Evolutionary conservation across 2,888 invertebrate genomes (phyloP), one percentile per base, ranked within the genome.

Genomic region (Sphecodes monilicornis): DNA sequence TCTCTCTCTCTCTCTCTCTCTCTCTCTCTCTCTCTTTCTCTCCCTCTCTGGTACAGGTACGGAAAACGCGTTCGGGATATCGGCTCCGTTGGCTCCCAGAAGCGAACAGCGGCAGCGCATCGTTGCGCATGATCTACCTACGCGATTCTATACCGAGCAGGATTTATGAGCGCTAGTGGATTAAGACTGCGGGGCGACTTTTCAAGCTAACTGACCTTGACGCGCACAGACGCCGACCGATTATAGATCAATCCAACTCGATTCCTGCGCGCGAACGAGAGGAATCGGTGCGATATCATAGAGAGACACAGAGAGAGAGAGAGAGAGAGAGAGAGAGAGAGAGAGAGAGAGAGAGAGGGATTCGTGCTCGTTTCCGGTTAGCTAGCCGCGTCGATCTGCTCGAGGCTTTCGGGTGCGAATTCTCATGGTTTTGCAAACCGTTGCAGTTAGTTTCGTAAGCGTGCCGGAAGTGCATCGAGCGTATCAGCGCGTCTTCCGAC

Each of bases 101-200:
- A 32, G 66, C 64, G 32, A 64, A 26, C 36, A 36, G 22, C 36
- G 66, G 64, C 88, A 79, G 80, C 36, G 66, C 87, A 75, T 87
- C 85, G 79, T 86, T 88, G 75, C 86, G 74, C 86, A 78, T 81
- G 82, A 89, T 89, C 89, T 89, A 88, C 86, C 89, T 89, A 89
- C 88, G 86, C 88, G 54, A 66, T 80, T 82, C 80, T 77, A 78
- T 71, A 84, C 57, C 36, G 60, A 1, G 36, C 39, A 80, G 57
- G 80, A 89, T 89, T 89, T 89, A 89, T 82, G 83, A 80, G 84
- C 74, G 72, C 85, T 71, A 84, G 84, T 54, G 41, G 86, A 86
- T 81, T 84, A 85, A 88, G 82, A 80, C 76, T 39, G 80, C 76
- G 81, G 39, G 60, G 78, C 81, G 18, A 78, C 78, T 76, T 80